Percentiles rank a stretch among this genome's conserved stretches.
phyloP scores from a whole-genome alignment of 2,113 vertebrate species.

The Callithrix jacchus region DNA sequence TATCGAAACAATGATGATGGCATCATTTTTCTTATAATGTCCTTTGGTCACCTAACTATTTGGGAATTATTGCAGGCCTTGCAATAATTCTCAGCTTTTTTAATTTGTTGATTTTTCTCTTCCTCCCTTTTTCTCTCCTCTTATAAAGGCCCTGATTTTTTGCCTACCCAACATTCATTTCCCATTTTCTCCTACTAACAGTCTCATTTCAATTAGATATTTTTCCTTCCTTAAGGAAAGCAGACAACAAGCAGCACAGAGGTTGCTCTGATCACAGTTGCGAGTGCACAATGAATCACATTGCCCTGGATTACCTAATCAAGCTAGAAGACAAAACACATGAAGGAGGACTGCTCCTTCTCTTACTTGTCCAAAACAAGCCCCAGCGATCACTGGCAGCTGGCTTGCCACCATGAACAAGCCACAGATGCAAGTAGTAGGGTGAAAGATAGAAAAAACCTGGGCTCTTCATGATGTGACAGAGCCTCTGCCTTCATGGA shows the following conservation, averaged over 20 bases:
- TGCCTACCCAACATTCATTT: neutral
- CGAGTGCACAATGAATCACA: neutral
- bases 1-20: neutral
- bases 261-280: neutral
- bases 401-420: neutral
- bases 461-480: neutral
- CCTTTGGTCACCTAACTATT: neutral
- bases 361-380: neutral
- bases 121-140: neutral
- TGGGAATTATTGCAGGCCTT: neutral
- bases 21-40: neutral
- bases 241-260: neutral
- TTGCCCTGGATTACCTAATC: neutral
- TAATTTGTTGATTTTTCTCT: neutral
- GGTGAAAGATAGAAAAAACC: neutral
- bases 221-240: neutral
- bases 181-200: neutral
- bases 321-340: neutral
- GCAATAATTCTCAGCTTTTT: neutral
- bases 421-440: no score
- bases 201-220: neutral
- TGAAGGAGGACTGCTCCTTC: neutral
- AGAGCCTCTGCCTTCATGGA: neutral
- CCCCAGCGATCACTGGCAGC: neutral
- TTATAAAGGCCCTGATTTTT: accelerated